Percentiles rank a stretch among this genome's conserved stretches.
These are phyloP conservation scores for Rapana venosa DNA, from an alignment of 2,888 invertebrate species.

Conservation along the genomic window DNA sequence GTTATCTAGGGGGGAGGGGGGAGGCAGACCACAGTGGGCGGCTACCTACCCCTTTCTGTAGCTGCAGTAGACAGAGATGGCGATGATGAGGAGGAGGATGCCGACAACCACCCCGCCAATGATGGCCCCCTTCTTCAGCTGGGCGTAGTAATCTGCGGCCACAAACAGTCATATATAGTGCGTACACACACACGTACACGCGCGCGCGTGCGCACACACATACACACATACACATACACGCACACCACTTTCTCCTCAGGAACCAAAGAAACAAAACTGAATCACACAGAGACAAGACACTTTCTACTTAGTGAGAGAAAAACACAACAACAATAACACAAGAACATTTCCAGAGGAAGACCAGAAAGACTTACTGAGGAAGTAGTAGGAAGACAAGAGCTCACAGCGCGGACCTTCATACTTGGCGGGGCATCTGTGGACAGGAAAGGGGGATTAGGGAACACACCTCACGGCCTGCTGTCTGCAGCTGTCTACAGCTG, in stretches of 20 bases:
- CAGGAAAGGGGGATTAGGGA: too few species aligned
- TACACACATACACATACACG: neutral
- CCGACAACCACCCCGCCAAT: constrained; percentile 28
- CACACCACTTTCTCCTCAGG: too few species aligned
- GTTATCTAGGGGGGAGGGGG: neutral
- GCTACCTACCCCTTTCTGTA: constrained; percentile 19
- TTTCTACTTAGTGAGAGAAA: too few species aligned
- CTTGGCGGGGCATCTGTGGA: constrained; percentile 32
- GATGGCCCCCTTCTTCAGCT: constrained; percentile 1
- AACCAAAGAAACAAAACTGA: too few species aligned
- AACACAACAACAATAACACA: too few species aligned
- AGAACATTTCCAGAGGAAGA: neutral
- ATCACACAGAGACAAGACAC: too few species aligned
- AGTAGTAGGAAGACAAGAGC: constrained; percentile 27
- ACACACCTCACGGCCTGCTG: too few species aligned
- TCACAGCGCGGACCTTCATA: constrained; percentile 37
- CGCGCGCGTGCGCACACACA: neutral
- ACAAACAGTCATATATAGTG: neutral
- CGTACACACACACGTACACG: too few species aligned
- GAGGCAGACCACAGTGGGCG: neutral
- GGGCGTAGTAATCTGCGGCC: constrained; percentile 13
- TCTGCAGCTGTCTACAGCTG: too few species aligned
- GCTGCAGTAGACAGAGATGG: constrained; percentile 15
- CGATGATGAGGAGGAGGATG: constrained; percentile 23
- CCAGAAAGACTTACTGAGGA: neutral